Conservation (phyloP, 2,797 vertebrate species). For the Pelochelys cantorii region DNA sequence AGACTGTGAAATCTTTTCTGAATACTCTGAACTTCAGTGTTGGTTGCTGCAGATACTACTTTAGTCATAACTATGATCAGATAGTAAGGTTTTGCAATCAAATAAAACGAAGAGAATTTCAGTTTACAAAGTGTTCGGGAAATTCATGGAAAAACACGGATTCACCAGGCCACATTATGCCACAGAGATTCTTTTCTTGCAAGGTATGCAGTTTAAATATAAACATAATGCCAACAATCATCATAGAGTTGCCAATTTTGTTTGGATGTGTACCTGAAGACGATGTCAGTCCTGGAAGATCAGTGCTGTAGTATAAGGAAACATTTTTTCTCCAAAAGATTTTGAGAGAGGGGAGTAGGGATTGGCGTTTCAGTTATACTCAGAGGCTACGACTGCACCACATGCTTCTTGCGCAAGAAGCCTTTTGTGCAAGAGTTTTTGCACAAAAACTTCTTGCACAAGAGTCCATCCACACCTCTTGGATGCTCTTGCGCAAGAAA, state of each 20-base stretch:
- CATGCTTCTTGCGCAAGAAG: too few species aligned
- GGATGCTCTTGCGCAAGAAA: too few species aligned
- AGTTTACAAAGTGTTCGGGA: slow-evolving; percentile 32
- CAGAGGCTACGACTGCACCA: not conserved
- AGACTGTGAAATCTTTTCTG: slow-evolving; percentile 64
- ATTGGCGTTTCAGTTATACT: not conserved
- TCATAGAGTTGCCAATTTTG: not conserved
- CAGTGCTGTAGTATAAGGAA: not conserved
- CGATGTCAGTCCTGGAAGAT: too few species aligned
- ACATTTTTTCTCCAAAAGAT: not conserved
- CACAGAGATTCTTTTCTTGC: slow-evolving; percentile 70
- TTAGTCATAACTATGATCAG: not conserved
- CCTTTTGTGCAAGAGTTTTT: too few species aligned
- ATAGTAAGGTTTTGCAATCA: not conserved
- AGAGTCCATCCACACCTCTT: too few species aligned
- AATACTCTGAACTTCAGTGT: slow-evolving; percentile 52
- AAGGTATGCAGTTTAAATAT: slow-evolving; percentile 70
- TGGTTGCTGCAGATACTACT: slow-evolving; percentile 33
- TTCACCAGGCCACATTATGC: slow-evolving; percentile 66
- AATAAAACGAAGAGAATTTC: not conserved
- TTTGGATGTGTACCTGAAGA: too few species aligned
- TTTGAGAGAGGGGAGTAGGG: not conserved
- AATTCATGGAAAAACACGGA: slow-evolving; percentile 4
- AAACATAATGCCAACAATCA: not conserved
- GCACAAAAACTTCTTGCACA: too few species aligned